Percentiles rank a stretch among this genome's conserved stretches.
phyloP scores from a whole-genome alignment of 2,797 vertebrate genomes.

The Poecilia wingei region DNA sequence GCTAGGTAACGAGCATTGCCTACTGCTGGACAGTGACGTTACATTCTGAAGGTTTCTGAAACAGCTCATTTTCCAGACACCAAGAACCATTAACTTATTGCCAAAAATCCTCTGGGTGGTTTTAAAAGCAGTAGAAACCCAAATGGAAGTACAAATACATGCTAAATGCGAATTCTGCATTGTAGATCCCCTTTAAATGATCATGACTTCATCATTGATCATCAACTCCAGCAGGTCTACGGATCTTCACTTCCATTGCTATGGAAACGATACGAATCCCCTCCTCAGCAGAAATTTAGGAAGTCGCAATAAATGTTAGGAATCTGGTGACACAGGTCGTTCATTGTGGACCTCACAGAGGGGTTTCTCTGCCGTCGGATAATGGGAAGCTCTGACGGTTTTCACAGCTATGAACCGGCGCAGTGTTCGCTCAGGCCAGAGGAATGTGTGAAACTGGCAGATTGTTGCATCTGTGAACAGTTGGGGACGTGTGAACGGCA shows the following conservation, averaged over 20 bases:
- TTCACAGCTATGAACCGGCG: constrained; percentile 49
- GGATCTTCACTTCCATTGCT: not conserved
- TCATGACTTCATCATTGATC: not conserved
- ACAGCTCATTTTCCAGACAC: too few species aligned
- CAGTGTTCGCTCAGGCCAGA: constrained; percentile 40
- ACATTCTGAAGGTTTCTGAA: too few species aligned
- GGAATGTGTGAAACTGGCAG: constrained; percentile 66
- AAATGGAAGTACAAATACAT: too few species aligned
- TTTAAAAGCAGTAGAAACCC: too few species aligned
- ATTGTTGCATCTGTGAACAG: constrained; percentile 45
- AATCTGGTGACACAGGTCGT: constrained; percentile 54
- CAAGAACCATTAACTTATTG: too few species aligned
- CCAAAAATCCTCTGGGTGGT: too few species aligned
- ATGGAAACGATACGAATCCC: not conserved
- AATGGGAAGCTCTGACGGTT: constrained; percentile 49
- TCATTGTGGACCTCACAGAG: constrained; percentile 47
- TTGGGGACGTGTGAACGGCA: constrained; percentile 38
- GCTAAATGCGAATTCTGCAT: too few species aligned
- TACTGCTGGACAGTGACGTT: too few species aligned
- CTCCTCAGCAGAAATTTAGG: not conserved
- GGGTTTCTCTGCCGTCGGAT: constrained; percentile 45
- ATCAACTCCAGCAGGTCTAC: not conserved
- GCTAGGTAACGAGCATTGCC: too few species aligned
- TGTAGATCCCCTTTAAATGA: not conserved
- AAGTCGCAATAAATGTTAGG: constrained; percentile 40